phyloP scores from a whole-genome alignment of 1,140 invertebrate genomes.

The Scaptomyza montana region DNA sequence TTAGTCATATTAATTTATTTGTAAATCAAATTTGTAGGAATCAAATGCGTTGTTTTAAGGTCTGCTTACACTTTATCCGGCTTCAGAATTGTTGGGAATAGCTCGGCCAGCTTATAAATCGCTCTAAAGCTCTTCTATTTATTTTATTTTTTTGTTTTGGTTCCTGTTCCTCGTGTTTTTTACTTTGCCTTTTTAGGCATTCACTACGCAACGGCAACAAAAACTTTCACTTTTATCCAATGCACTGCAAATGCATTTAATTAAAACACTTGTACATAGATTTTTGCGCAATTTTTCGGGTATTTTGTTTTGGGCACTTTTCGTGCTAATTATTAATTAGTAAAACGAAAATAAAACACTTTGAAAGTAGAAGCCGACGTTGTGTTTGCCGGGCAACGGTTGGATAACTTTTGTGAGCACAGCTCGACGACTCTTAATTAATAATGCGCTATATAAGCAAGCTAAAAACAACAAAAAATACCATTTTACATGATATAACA shows the following conservation, averaged over 20 bases:
- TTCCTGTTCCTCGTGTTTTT: too few species aligned
- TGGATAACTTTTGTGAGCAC: conserved; percentile 74
- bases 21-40: too few species aligned
- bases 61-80: too few species aligned
- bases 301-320: background rate
- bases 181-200: background rate
- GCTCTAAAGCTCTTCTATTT: background rate
- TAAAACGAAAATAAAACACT: background rate
- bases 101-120: too few species aligned
- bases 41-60: too few species aligned
- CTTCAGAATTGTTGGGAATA: too few species aligned
- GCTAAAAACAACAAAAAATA: conserved; percentile 36
- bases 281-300: background rate
- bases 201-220: background rate
- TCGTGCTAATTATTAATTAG: background rate
- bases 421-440: conserved; percentile 67
- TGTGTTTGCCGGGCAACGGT: conserved; percentile 65
- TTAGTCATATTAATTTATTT: too few species aligned
- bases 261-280: background rate
- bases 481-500: background rate
- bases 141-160: too few species aligned
- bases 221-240: background rate
- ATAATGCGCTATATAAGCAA: conserved; percentile 67
- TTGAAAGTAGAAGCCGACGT: background rate
- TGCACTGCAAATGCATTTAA: too few species aligned